These are phyloP conservation scores for Drosophila anomalipes DNA, from an alignment of 2,888 invertebrate species.

Conservation along the genomic window DNA sequence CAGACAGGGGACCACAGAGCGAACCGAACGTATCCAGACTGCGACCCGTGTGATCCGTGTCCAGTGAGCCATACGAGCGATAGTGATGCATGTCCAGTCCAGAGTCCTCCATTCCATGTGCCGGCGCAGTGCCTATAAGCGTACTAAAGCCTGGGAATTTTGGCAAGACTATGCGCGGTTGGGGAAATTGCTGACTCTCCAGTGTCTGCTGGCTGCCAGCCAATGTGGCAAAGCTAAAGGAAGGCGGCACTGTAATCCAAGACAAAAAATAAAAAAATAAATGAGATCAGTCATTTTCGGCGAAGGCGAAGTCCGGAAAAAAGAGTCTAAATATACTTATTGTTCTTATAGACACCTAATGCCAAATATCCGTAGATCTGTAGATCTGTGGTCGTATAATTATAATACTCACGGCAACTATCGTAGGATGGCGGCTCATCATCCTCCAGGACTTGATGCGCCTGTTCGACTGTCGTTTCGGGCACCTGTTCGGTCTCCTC, in stretches of 20 bases:
- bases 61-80: constrained; percentile 77
- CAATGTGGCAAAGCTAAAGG: constrained; percentile 81
- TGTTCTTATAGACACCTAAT: not conserved
- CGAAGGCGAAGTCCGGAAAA: too few species aligned
- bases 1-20: constrained; percentile 65
- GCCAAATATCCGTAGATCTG: not conserved
- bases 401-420: constrained; percentile 75
- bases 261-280: too few species aligned
- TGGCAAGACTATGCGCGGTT: constrained; percentile 74
- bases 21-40: constrained; percentile 81
- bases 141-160: constrained; percentile 80
- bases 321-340: not conserved
- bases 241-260: constrained; percentile 77
- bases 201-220: constrained; percentile 76
- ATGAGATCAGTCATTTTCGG: not conserved
- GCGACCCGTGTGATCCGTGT: constrained; percentile 75
- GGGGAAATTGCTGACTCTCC: constrained; percentile 54
- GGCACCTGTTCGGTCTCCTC: constrained; percentile 58
- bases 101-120: constrained; percentile 70
- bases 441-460: constrained; percentile 61
- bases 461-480: constrained; percentile 42
- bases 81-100: constrained; percentile 71
- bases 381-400: too few species aligned
- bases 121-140: constrained; percentile 67
- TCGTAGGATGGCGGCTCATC: constrained; percentile 83